Conservation (phyloP, 2,888 invertebrate species). For the Synergus japonicus region DNA sequence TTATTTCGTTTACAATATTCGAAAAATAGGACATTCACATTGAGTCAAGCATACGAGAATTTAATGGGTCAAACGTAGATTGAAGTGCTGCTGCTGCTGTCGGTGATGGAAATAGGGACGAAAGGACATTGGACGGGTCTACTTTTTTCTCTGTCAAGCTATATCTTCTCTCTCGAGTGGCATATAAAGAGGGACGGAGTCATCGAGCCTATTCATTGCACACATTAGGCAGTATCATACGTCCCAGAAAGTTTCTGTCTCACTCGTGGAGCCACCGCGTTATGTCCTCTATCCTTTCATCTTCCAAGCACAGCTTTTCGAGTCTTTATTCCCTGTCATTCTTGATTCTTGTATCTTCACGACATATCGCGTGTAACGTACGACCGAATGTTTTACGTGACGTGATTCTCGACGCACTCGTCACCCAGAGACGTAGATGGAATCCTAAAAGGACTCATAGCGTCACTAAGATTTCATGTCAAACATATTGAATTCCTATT, state of each 20-base stretch:
- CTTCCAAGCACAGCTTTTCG: constrained; percentile 24
- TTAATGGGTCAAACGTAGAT: not conserved
- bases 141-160: constrained; percentile 7
- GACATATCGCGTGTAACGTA: constrained; percentile 30
- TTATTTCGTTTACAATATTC: not conserved
- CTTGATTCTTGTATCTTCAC: constrained; percentile 37
- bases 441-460: constrained; percentile 14
- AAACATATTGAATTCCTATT: not conserved
- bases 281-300: not conserved
- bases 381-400: constrained; percentile 40
- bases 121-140: constrained; percentile 13
- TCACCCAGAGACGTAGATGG: constrained; percentile 29
- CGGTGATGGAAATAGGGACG: constrained; percentile 38
- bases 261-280: constrained; percentile 10
- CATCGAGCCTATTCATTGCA: constrained; percentile 39
- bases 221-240: constrained; percentile 26
- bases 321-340: constrained; percentile 40
- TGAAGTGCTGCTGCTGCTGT: not conserved
- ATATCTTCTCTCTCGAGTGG: not conserved
- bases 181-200: constrained; percentile 39
- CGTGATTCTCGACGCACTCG: constrained; percentile 30
- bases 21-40: not conserved
- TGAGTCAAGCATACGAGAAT: not conserved
- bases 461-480: not conserved
- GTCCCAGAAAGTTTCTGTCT: not conserved